Percentiles rank a stretch among this genome's conserved stretches.
Evolutionary conservation across 2,113 vertebrate genomes (phyloP).

Genomic region (Neoarius graeffei): DNA sequence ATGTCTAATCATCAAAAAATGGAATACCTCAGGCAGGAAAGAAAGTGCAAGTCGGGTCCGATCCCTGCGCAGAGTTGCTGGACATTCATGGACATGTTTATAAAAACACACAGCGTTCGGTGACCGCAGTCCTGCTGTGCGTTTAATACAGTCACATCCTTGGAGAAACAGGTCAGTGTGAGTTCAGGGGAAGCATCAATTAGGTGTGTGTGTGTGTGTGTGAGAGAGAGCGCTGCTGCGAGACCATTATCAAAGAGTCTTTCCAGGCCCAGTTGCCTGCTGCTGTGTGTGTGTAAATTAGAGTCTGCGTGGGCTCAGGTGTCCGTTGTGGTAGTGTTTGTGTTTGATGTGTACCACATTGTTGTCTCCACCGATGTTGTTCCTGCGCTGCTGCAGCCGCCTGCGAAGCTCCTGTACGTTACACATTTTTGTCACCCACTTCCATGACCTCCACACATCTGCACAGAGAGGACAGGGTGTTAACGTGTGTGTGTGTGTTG

Average conservation of each 20-base stretch:
- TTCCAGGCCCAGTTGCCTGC: not conserved
- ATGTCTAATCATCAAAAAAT: constrained; percentile 40
- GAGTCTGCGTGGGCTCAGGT: constrained; percentile 85
- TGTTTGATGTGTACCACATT: constrained; percentile 89
- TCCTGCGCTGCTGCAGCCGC: constrained; percentile 77
- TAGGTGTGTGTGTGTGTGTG: constrained; percentile 23
- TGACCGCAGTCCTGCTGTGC: constrained; percentile 23
- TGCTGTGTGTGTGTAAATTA: constrained; percentile 62
- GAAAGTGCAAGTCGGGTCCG: constrained; percentile 22
- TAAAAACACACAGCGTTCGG: not conserved
- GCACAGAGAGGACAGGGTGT: constrained; percentile 20
- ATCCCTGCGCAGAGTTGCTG: not conserved
- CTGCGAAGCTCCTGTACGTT: constrained; percentile 79
- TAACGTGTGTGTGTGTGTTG: not conserved
- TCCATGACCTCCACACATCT: constrained; percentile 81
- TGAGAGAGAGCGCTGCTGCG: not conserved
- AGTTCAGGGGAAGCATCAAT: not conserved
- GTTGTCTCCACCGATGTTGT: constrained; percentile 73
- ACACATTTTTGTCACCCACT: constrained; percentile 82
- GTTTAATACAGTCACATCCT: constrained; percentile 19
- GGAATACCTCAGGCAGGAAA: constrained; percentile 24
- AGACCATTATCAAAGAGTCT: not conserved
- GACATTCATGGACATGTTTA: not conserved
- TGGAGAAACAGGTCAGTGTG: not conserved
- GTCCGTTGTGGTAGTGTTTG: constrained; percentile 87